These are phyloP conservation scores for Orussus abietinus DNA, from an alignment of 1,140 invertebrate genomes.

Conservation along the genomic window DNA sequence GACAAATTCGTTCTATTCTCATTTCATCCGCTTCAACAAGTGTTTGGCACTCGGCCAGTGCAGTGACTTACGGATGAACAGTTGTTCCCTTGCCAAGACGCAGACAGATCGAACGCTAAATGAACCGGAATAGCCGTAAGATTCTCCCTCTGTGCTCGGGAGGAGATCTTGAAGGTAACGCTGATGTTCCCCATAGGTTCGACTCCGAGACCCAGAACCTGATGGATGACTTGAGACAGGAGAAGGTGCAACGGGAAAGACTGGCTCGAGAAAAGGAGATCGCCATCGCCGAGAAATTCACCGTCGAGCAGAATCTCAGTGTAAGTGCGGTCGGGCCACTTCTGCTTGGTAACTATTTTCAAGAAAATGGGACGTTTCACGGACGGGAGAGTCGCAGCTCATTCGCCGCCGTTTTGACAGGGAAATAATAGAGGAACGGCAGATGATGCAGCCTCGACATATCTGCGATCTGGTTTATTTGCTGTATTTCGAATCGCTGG, in stretches of 20 bases:
- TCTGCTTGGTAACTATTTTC: neutral
- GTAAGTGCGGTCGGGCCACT: no score
- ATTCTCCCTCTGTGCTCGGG: no score
- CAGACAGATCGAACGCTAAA: conserved; percentile 14
- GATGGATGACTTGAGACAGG: conserved; percentile 79
- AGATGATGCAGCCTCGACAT: no score
- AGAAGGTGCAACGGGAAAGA: conserved; percentile 72
- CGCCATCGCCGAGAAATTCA: conserved; percentile 77
- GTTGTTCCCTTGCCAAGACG: conserved; percentile 7
- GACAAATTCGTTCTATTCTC: conserved; percentile 35
- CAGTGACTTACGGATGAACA: conserved; percentile 16
- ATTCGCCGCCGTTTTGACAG: no score
- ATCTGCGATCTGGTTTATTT: no score
- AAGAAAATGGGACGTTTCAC: neutral
- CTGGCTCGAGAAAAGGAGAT: conserved; percentile 80
- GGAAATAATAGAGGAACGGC: no score
- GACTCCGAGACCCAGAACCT: conserved; percentile 81
- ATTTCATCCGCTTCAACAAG: conserved; percentile 44
- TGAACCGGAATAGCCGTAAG: conserved; percentile 15
- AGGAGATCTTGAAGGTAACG: no score
- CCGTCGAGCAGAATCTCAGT: conserved; percentile 78
- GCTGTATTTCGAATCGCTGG: no score
- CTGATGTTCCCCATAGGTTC: no score
- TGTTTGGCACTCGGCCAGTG: conserved; percentile 40
- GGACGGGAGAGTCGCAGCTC: no score